Conservation (phyloP, 2,888 invertebrate species). For the Drosophila aldrichi region DNA sequence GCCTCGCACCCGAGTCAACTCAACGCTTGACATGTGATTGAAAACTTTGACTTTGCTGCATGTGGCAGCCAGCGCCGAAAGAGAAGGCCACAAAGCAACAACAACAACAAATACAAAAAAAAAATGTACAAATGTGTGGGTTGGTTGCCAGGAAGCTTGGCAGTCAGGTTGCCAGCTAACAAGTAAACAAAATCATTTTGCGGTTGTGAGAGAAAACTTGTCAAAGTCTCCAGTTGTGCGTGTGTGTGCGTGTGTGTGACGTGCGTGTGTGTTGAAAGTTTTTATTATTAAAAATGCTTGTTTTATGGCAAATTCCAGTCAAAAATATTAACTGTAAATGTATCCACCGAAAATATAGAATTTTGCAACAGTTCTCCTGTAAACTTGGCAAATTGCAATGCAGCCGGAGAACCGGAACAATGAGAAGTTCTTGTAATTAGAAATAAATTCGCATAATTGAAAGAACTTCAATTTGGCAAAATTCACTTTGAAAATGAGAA, state of each 20-base stretch:
- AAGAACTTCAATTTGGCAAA: background rate
- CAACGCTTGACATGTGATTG: conserved; percentile 79
- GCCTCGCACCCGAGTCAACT: conserved; percentile 68
- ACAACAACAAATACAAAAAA: background rate
- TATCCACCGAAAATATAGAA: conserved; percentile 4
- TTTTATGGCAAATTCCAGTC: conserved; percentile 65
- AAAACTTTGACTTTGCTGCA: conserved; percentile 81
- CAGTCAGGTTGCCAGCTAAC: conserved; percentile 28
- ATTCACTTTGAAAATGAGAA: background rate
- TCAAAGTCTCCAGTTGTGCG: conserved; percentile 38
- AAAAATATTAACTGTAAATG: conserved; percentile 21
- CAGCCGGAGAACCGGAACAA: background rate
- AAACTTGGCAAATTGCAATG: conserved; percentile 1
- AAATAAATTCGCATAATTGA: background rate
- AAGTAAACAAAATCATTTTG: conserved; percentile 47
- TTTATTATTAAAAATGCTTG: conserved; percentile 67
- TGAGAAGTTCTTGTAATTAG: background rate
- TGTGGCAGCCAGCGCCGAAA: conserved; percentile 55
- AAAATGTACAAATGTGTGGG: conserved; percentile 24
- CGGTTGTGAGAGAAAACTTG: conserved; percentile 54
- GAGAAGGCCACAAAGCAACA: conserved; percentile 26
- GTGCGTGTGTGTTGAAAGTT: conserved; percentile 45
- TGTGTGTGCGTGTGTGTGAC: conserved; percentile 6
- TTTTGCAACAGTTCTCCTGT: background rate
- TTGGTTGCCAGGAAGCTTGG: conserved; percentile 5